Conservation (phyloP, 2,797 vertebrate genomes). For the Dipus sagitta region DNA sequence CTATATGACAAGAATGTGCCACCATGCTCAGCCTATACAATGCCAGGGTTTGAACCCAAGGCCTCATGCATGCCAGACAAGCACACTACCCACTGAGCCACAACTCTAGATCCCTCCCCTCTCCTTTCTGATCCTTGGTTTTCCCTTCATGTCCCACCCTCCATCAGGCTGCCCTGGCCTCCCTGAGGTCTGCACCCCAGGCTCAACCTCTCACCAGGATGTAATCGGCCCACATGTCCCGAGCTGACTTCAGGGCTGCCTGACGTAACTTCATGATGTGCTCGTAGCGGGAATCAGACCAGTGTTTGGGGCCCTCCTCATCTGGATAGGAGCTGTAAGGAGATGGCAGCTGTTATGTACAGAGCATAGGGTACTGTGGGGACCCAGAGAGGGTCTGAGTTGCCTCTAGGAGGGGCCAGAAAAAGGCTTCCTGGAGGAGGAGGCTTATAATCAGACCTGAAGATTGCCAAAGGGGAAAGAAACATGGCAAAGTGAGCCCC, state of each 20-base stretch:
- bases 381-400: neutral
- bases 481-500: neutral
- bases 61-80: neutral
- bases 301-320: conserved; percentile 94
- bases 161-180: neutral
- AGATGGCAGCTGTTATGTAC: neutral
- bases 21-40: too few relatives aligned
- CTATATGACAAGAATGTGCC: too few relatives aligned
- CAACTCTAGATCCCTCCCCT: neutral
- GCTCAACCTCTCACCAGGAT: conserved; percentile 90
- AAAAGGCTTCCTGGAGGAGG: neutral
- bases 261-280: conserved; percentile 96
- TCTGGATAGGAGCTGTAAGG: conserved; percentile 89
- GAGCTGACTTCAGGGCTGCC: conserved; percentile 92
- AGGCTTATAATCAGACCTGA: neutral
- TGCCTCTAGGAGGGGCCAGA: neutral
- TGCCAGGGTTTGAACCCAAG: neutral
- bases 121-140: neutral
- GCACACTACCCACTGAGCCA: neutral
- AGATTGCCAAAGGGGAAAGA: neutral
- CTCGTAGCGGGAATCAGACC: conserved; percentile 93
- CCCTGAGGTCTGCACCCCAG: rapidly evolving
- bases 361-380: neutral
- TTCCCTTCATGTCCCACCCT: neutral
- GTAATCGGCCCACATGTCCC: conserved; percentile 96